Conservation (phyloP, 2,797 vertebrate species). For the Schizothorax lantsangensis region DNA sequence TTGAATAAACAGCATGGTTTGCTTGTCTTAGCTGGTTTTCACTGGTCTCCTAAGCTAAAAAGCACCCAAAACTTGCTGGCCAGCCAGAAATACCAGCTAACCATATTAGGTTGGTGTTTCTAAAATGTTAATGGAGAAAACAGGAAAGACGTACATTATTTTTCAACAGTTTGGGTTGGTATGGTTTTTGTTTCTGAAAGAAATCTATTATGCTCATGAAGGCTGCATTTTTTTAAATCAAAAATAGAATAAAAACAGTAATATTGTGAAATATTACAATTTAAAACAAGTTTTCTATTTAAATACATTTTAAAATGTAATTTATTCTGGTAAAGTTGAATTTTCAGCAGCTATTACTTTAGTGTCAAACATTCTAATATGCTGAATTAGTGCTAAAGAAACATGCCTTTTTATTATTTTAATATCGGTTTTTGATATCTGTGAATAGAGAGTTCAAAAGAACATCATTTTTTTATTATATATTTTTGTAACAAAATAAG, state of each 20-base stretch:
- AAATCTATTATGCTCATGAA: neutral
- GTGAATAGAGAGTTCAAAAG: neutral
- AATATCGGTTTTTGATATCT: neutral
- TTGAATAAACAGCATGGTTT: constrained; percentile 9
- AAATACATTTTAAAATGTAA: neutral
- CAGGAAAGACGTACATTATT: neutral
- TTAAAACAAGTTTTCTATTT: neutral
- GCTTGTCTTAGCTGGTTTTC: constrained; percentile 7
- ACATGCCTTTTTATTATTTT: neutral
- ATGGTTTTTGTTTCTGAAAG: neutral
- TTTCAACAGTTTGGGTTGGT: neutral
- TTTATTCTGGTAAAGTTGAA: neutral
- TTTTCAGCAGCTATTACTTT: neutral
- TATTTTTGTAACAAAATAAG: neutral
- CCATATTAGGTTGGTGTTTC: neutral
- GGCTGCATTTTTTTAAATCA: no score
- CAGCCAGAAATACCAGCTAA: neutral
- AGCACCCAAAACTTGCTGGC: neutral
- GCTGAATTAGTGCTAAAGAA: neutral
- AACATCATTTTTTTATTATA: neutral
- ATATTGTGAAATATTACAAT: neutral
- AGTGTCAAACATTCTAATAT: neutral
- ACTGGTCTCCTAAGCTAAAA: neutral
- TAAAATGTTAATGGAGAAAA: neutral
- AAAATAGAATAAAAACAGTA: neutral